These are phyloP conservation scores for Blennius ocellaris DNA, from an alignment of 2,113 vertebrate species.

Conservation along the genomic window DNA sequence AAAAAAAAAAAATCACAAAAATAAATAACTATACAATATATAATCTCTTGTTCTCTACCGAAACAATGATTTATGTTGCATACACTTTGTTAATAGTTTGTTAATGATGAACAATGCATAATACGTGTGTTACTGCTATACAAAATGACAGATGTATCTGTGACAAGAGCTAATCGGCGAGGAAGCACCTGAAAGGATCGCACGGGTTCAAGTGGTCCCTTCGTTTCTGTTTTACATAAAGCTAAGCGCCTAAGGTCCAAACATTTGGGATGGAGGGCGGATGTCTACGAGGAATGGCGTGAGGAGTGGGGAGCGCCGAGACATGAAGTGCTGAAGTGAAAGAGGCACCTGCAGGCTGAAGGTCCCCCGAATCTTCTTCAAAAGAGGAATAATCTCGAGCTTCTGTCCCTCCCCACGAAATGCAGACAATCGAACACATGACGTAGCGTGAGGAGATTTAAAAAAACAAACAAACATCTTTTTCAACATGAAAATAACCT, in stretches of 20 bases:
- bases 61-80: slow-evolving; percentile 79
- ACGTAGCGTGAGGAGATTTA: slow-evolving; percentile 31
- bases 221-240: slow-evolving; percentile 54
- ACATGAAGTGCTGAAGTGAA: slow-evolving; percentile 62
- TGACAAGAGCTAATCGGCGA: slow-evolving; percentile 27
- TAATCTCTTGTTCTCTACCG: slow-evolving; percentile 75
- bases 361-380: slow-evolving; percentile 30
- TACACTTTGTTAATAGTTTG: slow-evolving; percentile 82
- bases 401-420: slow-evolving; percentile 33
- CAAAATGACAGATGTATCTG: slow-evolving; percentile 55
- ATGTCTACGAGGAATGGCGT: slow-evolving; percentile 35
- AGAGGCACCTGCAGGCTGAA: slow-evolving; percentile 13
- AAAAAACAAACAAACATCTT: slow-evolving; percentile 48
- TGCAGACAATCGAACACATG: slow-evolving; percentile 27
- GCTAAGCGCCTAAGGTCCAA: slow-evolving; percentile 44
- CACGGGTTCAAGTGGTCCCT: slow-evolving; percentile 46
- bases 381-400: slow-evolving; percentile 40
- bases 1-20: slow-evolving; percentile 56
- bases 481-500: slow-evolving; percentile 83
- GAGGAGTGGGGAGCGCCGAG: slow-evolving; percentile 23
- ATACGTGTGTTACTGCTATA: slow-evolving; percentile 80
- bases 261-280: slow-evolving; percentile 31
- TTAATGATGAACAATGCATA: slow-evolving; percentile 79
- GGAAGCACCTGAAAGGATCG: slow-evolving; percentile 45
- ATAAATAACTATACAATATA: slow-evolving; percentile 85